Base-by-base conservation (phyloP, 2,113 vertebrate species). In the Sander lucioperca region DNA sequence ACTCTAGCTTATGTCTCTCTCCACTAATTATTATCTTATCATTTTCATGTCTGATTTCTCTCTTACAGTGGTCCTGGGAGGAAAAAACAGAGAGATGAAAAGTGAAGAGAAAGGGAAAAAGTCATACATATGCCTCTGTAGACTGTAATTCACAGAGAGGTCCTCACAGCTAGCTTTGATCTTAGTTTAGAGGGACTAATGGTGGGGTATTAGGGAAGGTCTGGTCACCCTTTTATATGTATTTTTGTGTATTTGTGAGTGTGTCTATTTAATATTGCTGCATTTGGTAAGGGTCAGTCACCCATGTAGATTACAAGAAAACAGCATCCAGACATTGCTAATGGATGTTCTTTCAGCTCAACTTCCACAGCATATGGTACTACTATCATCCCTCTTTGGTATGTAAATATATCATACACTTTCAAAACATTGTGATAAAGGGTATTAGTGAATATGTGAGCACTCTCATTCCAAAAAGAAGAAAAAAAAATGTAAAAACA, bases 111-210 rank as follows among this genome's bases (percentile, higher is more conserved):
- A 70, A 80, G 51, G 30, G 66, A 82, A 27, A 87, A 69, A 82
- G 30, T 53, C 47, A 63, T 69, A 47, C 63, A 82, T 65, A 69
- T 58, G 80, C 61, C 74, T 89, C 80, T 76, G 79, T 8, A 62
- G 83, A 72, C 75, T 58, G 19, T 75, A 86, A 86, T 88, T 88
- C 85, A 62, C 68, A 58, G 64, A 67, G 19, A 67, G 78, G 48
- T 73, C 50, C 33, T 77, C 39, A 33, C 74, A 73, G 63, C 67
- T 43, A 19, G 89, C 89, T 93, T 93, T 92, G 85, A 93, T 92
- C 91, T 90, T 81, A 87, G 85, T 86, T 85, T 82, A 82, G 47
- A 90, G 77, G 80, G 53, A 70, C 74, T 91, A 87, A 91, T 86
- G 85, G 85, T 51, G 72, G 66, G 36, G 61, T 84, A 63, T 82